Base-by-base conservation (phyloP, 53 echinoderm and acorn worm genomes). In the Henricia sp. region DNA sequence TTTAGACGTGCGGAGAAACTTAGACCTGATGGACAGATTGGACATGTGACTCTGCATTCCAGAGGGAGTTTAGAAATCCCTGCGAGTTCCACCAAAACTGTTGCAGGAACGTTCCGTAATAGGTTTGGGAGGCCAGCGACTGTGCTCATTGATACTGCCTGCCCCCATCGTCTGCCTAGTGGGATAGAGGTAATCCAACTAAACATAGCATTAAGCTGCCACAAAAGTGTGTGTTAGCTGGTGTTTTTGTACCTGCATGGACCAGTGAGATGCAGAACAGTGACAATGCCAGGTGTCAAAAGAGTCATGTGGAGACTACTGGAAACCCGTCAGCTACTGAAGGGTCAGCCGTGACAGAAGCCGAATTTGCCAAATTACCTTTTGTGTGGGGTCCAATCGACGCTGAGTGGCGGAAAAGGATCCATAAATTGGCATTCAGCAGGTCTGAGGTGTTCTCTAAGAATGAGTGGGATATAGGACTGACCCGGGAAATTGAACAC, bases 391-490 rank as follows among this genome's bases (percentile, higher is more conserved):
- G 84, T 56, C 74, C 74, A 32, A 66, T 66, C 3, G 38, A 20
- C 23, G 24, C 36, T 6, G 67, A 66, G n/a, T 66, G 67, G 67
- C 67, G 38, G 4, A 6, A 25, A 10, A 27, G 60, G 8, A 59
- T 59, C 30, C 11, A 27, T 27, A 59, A 29, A 29, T 32, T 59
- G 19, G 60, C 60, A 8, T 29, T 28, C 60, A 4, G 30, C 5
- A 91, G 83, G 74, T 28, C 46, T 14, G 74, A 70, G 13, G 83
- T 91, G 16, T 91, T 91, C 48, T 26, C 74, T 8, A 63, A 3
- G 34, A 73, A 91, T 56, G 75, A 83, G 6, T 82, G 73, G 83
- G 84, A 87, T 52, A 37, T 86, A 3, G 91, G 86, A 13, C 20
- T 71, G 9, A 90, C 86, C n/a, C 10, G 30, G 71, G n/a, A n/a